phyloP scores from a whole-genome alignment of 2,113 vertebrate genomes.

The Ascaphus truei region DNA sequence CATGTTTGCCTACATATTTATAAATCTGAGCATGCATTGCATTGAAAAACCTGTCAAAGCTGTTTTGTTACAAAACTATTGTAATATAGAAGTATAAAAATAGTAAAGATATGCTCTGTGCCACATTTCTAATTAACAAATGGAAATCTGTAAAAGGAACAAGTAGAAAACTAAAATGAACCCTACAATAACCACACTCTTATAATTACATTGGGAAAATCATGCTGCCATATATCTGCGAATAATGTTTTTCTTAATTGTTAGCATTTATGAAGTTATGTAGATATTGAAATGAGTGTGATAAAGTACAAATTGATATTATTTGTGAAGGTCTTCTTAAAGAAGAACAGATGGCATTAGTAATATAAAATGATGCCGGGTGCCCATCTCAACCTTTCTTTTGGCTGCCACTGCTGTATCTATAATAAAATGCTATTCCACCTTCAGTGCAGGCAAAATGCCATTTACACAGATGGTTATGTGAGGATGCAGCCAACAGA shows the following conservation, averaged over 20 bases:
- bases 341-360: slow-evolving; percentile 30
- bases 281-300: not conserved
- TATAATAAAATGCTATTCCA: slow-evolving; percentile 21
- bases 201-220: no score
- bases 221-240: no score
- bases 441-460: slow-evolving; percentile 16
- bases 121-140: no score
- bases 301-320: slow-evolving; percentile 1
- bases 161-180: no score
- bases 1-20: not conserved
- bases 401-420: not conserved
- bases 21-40: not conserved
- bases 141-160: no score
- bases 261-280: not conserved
- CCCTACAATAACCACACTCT: no score
- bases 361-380: slow-evolving; percentile 7
- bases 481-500: slow-evolving; percentile 27
- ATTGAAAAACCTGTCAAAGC: not conserved
- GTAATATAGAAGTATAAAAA: no score
- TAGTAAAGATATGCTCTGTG: no score
- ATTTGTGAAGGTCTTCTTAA: slow-evolving; percentile 1
- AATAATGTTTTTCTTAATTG: not conserved
- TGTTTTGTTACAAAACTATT: no score
- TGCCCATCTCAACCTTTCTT: slow-evolving; percentile 26
- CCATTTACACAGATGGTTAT: slow-evolving; percentile 28